Conservation (phyloP, 2,888 invertebrate genomes). For the Diadegma fenestrale region DNA sequence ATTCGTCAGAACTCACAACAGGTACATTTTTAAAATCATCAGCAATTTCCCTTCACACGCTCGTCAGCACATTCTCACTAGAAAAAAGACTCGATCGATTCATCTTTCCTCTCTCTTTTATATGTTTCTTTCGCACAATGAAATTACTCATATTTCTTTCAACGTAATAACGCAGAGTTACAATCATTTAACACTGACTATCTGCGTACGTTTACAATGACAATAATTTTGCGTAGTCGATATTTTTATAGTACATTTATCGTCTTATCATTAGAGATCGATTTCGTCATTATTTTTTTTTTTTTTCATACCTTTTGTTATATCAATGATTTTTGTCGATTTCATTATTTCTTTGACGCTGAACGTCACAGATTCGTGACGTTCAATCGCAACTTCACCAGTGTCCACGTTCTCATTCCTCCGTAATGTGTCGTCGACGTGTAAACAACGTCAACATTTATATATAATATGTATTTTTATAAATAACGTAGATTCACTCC, state of each 20-base stretch:
- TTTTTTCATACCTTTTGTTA: conserved; percentile 21
- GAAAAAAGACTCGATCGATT: conserved; percentile 16
- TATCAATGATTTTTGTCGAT: conserved; percentile 11
- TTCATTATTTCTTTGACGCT: conserved; percentile 58
- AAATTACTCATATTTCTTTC: conserved; percentile 58
- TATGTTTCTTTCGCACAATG: conserved; percentile 30
- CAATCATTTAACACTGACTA: conserved; percentile 75
- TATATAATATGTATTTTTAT: conserved; percentile 24
- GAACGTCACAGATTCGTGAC: conserved; percentile 62
- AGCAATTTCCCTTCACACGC: conserved; percentile 27
- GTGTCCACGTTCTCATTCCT: conserved; percentile 42
- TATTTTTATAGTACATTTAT: conserved; percentile 71
- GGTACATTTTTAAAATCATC: conserved; percentile 55
- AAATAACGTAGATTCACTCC: conserved; percentile 33
- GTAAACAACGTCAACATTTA: conserved; percentile 35
- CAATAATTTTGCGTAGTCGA: conserved; percentile 69
- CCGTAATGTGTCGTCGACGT: conserved; percentile 51
- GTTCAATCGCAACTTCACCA: conserved; percentile 35
- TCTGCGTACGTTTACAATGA: conserved; percentile 75
- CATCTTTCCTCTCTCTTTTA: not conserved
- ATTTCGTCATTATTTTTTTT: conserved; percentile 63
- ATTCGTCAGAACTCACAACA: conserved; percentile 53
- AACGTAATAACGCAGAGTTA: conserved; percentile 62
- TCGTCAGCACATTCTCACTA: conserved; percentile 12
- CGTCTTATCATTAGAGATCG: conserved; percentile 53